Conservation (phyloP, 2,113 vertebrate genomes). For the Haplochromis burtoni region DNA sequence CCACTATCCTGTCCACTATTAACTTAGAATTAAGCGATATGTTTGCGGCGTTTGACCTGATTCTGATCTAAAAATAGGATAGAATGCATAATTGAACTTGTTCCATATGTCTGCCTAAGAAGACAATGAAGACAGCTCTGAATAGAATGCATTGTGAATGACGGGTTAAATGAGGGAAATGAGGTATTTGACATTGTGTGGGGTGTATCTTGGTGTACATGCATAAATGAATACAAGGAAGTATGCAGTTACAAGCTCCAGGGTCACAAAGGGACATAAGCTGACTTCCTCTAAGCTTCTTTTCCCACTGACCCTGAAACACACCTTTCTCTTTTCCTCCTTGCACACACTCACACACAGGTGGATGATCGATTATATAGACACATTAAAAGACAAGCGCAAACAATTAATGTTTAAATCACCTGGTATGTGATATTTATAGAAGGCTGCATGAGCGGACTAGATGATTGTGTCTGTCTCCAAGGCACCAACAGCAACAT, state of each 20-base stretch:
- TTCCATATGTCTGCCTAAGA: not conserved
- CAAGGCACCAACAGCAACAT: not conserved
- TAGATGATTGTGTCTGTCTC: not conserved
- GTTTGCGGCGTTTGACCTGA: not conserved
- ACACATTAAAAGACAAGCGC: not conserved
- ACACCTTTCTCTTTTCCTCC: not conserved
- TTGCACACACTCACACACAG: not conserved
- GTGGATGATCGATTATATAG: not conserved
- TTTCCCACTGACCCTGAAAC: constrained; percentile 13
- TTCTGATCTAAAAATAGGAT: not conserved
- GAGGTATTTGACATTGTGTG: constrained; percentile 18
- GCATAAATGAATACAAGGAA: constrained; percentile 54
- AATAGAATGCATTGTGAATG: not conserved
- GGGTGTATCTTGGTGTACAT: constrained; percentile 2
- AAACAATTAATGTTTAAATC: not conserved
- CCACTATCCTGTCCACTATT: not conserved
- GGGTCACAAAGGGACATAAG: constrained; percentile 44
- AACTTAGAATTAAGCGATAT: not conserved
- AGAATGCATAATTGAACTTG: not conserved
- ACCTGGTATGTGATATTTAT: not conserved
- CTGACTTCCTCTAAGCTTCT: constrained; percentile 50
- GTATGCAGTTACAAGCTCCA: constrained; percentile 31
- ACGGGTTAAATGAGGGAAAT: constrained; percentile 28
- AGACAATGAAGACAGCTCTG: not conserved
- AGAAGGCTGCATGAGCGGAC: not conserved